These are phyloP conservation scores for Labrus mixtus DNA, from an alignment of 2,113 vertebrate genomes.

Conservation along the genomic window DNA sequence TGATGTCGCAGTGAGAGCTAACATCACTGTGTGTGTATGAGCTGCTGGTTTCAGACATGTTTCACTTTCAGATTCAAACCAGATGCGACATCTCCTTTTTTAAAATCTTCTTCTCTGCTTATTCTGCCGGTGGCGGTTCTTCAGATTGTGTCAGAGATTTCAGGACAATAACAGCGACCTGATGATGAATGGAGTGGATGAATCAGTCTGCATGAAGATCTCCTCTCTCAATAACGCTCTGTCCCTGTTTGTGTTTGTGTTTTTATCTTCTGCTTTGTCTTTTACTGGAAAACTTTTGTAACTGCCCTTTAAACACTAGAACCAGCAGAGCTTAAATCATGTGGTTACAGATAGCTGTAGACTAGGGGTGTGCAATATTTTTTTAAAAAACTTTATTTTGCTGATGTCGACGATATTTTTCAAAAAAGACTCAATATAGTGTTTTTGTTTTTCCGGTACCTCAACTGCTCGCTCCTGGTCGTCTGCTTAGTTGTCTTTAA, in stretches of 20 bases:
- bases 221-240: too few species aligned
- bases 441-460: too few species aligned
- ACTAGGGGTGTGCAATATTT: too few species aligned
- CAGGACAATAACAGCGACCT: background rate
- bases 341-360: too few species aligned
- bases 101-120: background rate
- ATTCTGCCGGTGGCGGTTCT: background rate
- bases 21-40: background rate
- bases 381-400: too few species aligned
- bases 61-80: conserved; percentile 22
- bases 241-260: conserved; percentile 19
- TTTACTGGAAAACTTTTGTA: background rate
- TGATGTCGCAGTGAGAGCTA: background rate
- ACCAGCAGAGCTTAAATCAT: too few species aligned
- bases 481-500: too few species aligned
- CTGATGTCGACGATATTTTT: too few species aligned
- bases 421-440: too few species aligned
- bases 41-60: conserved; percentile 1
- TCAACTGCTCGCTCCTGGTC: too few species aligned
- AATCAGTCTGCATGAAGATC: background rate
- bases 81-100: background rate
- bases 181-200: background rate
- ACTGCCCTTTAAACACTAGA: too few species aligned
- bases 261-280: conserved; percentile 20
- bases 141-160: background rate